A percentile compares a stretch with the other conserved stretches of the same genome.
phyloP scores from a whole-genome alignment of 2,113 vertebrate species.

The Bothrops jararaca region DNA sequence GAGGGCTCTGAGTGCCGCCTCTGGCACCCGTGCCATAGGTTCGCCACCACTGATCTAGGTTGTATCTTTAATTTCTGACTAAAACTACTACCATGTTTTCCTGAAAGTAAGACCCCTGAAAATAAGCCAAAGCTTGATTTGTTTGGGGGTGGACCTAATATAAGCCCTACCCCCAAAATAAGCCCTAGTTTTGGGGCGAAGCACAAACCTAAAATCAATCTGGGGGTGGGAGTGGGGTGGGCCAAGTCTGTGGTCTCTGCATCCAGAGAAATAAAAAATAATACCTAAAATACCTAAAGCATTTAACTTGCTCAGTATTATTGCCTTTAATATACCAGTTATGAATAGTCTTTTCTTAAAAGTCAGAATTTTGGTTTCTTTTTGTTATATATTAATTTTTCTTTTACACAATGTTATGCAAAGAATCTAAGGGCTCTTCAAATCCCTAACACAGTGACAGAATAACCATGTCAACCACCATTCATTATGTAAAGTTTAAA shows the following conservation, averaged over 20 bases:
- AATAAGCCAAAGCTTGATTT: too few relatives aligned
- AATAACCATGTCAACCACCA: background rate
- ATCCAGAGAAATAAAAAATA: background rate
- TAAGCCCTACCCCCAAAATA: too few relatives aligned
- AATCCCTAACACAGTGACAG: background rate
- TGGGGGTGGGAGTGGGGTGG: too few relatives aligned
- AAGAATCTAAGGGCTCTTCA: background rate
- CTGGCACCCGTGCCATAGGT: too few relatives aligned
- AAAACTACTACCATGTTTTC: background rate
- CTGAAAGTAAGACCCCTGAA: too few relatives aligned
- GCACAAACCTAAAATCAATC: too few relatives aligned
- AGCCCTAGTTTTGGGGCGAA: too few relatives aligned
- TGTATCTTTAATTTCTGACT: background rate
- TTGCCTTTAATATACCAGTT: background rate
- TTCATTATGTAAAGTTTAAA: background rate
- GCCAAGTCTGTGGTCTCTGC: background rate
- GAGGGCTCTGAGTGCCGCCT: too few relatives aligned
- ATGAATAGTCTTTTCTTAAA: background rate
- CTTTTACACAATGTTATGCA: background rate
- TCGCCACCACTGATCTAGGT: too few relatives aligned
- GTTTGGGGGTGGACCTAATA: too few relatives aligned
- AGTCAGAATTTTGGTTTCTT: background rate
- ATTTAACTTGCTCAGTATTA: background rate
- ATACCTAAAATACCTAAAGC: background rate
- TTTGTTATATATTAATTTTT: background rate